phyloP scores from a whole-genome alignment of 2,888 invertebrate species.

The Drosophila hamatofila region DNA sequence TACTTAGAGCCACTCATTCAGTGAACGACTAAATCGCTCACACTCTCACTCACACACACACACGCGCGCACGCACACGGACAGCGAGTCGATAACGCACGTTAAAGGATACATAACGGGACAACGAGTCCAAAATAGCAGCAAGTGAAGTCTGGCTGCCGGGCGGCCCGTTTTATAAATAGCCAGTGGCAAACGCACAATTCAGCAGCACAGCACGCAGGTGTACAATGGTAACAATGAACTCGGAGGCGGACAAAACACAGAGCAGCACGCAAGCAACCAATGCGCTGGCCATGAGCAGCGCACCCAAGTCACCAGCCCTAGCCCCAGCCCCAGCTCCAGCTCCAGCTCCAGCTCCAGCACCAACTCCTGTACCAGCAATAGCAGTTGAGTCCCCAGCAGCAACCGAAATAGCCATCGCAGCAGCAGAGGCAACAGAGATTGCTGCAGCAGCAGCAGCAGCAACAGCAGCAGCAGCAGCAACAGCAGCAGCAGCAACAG shows the following conservation, averaged over 20 bases:
- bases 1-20: neutral
- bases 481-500: constrained; percentile 4
- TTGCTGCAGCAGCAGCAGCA: constrained; percentile 4
- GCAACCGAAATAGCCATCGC: constrained; percentile 1
- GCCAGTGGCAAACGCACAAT: constrained; percentile 25
- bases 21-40: neutral
- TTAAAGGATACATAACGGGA: constrained; percentile 27
- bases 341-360: neutral
- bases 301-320: constrained; percentile 63
- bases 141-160: constrained; percentile 9
- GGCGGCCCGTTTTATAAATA: constrained; percentile 42
- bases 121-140: constrained; percentile 37
- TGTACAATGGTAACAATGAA: constrained; percentile 85
- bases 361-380: constrained; percentile 14
- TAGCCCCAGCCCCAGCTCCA: neutral
- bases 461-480: constrained; percentile 14
- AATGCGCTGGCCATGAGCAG: constrained; percentile 69
- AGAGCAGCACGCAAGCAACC: constrained; percentile 73
- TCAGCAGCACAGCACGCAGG: constrained; percentile 17
- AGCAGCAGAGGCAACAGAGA: constrained; percentile 8
- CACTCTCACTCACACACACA: neutral
- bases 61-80: constrained; percentile 8
- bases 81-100: constrained; percentile 44
- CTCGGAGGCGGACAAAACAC: constrained; percentile 85
- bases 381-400: constrained; percentile 20